These are phyloP conservation scores for Adelognathus sp. DNA, from an alignment of 2,888 invertebrate species.

Conservation along the genomic window DNA sequence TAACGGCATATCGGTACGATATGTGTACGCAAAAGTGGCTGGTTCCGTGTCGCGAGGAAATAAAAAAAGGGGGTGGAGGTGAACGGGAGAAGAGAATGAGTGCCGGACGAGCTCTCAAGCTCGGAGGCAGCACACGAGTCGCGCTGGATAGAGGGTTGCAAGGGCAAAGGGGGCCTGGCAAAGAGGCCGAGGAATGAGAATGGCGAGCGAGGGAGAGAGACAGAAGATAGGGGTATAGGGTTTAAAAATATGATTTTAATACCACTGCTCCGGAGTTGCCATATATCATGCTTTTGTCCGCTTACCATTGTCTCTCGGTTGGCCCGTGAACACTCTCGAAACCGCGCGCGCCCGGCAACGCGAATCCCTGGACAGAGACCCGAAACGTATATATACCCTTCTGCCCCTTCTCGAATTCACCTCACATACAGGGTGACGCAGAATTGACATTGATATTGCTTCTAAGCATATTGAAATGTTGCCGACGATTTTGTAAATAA, in stretches of 20 bases:
- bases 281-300: constrained; percentile 80
- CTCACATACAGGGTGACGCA: too few species aligned
- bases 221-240: constrained; percentile 59
- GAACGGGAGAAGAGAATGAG: constrained; percentile 11
- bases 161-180: neutral
- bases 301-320: constrained; percentile 78
- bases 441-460: too few species aligned
- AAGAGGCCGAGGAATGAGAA: neutral
- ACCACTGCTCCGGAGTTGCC: constrained; percentile 75
- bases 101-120: constrained; percentile 20
- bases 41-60: constrained; percentile 6
- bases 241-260: constrained; percentile 81
- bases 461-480: too few species aligned
- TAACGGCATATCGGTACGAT: constrained; percentile 2
- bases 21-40: constrained; percentile 41
- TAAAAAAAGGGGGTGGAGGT: constrained; percentile 13
- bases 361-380: constrained; percentile 46
- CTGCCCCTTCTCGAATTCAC: neutral
- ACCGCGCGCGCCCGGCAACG: constrained; percentile 56
- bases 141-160: neutral
- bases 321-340: constrained; percentile 68
- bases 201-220: constrained; percentile 12
- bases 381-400: constrained; percentile 33
- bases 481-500: too few species aligned
- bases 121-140: neutral